Percentiles rank a stretch among this genome's conserved stretches.
These are phyloP conservation scores for Eilema griseolum DNA, from an alignment of 2,888 invertebrate genomes.

Conservation along the genomic window DNA sequence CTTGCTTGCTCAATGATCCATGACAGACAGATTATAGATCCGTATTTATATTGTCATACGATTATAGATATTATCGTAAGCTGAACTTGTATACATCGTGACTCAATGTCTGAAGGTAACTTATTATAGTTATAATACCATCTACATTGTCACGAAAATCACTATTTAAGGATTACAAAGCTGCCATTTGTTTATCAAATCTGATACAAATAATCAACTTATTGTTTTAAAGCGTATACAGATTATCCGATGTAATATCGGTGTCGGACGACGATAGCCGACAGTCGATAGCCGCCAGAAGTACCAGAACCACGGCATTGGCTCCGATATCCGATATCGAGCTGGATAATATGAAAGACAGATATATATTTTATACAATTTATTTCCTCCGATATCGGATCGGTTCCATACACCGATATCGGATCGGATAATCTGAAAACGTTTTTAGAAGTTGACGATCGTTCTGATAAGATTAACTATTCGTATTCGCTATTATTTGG, in stretches of 20 bases:
- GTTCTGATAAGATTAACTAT: not conserved
- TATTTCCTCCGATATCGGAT: no score
- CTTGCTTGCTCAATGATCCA: constrained; percentile 3
- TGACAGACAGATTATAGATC: constrained; percentile 14
- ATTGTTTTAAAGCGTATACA: no score
- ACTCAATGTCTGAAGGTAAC: not conserved
- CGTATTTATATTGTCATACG: constrained; percentile 21
- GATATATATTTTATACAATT: no score
- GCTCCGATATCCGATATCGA: no score
- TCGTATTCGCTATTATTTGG: not conserved
- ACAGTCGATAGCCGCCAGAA: no score
- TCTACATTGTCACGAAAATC: constrained; percentile 19
- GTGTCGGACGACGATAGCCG: no score
- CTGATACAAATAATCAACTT: constrained; percentile 4
- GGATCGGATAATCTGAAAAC: no score
- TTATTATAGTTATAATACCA: constrained; percentile 10
- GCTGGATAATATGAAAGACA: no score
- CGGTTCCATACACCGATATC: no score
- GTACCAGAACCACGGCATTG: no score
- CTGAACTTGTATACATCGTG: constrained; percentile 17
- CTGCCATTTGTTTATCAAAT: constrained; percentile 22
- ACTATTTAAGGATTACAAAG: constrained; percentile 21
- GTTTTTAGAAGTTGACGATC: not conserved
- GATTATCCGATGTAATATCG: no score
- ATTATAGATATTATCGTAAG: constrained; percentile 41